A percentile compares a stretch with the other conserved stretches of the same genome.
Evolutionary conservation across 2,113 vertebrate genomes (phyloP).

Genomic region (Alaudala cheleensis): DNA sequence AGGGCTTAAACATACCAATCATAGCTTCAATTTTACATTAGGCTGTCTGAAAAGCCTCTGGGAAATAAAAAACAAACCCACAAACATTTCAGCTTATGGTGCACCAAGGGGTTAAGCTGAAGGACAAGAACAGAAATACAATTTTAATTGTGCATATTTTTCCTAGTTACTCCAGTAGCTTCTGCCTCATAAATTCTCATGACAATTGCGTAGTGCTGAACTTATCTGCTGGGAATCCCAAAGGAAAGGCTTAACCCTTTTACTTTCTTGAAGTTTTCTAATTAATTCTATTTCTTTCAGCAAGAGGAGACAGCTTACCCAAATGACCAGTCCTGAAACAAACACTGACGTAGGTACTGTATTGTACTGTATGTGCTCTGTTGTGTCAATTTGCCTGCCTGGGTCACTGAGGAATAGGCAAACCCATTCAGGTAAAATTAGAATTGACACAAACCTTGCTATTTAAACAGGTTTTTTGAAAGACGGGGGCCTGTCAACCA

Average conservation of each 20-base stretch:
- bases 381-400: slow-evolving; percentile 13
- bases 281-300: slow-evolving; percentile 40
- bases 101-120: slow-evolving; percentile 39
- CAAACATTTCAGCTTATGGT: background rate
- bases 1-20: background rate
- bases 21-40: background rate
- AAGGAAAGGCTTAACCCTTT: slow-evolving; percentile 53
- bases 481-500: background rate
- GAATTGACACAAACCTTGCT: slow-evolving; percentile 27
- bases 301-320: background rate
- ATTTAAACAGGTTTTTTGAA: background rate
- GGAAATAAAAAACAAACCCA: background rate
- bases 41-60: background rate
- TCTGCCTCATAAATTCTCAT: slow-evolving; percentile 32
- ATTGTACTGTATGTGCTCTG: background rate
- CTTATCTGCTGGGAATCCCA: background rate
- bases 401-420: slow-evolving; percentile 32
- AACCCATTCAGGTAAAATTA: slow-evolving; percentile 47
- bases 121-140: slow-evolving; percentile 2
- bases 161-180: background rate
- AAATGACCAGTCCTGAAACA: background rate
- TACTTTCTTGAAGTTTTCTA: slow-evolving; percentile 28
- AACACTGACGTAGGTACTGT: background rate
- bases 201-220: slow-evolving; percentile 26
- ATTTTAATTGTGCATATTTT: slow-evolving; percentile 41